Conservation (phyloP, 2,797 vertebrate species). For the Galaxias olidus region DNA sequence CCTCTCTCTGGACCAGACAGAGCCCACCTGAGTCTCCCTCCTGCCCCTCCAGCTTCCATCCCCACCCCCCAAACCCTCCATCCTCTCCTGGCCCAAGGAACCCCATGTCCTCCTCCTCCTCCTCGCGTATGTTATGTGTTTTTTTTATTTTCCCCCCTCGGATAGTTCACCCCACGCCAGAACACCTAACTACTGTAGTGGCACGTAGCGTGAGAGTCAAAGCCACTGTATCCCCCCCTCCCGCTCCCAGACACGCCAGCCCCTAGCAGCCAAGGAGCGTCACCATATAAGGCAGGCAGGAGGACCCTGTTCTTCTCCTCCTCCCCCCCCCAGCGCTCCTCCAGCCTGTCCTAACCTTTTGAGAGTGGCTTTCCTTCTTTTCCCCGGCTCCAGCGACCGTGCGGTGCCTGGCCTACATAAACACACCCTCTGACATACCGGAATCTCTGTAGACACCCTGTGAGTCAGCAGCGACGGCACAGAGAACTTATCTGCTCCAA, state of each 20-base stretch:
- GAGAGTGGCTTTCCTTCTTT: constrained; percentile 41
- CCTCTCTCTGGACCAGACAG: constrained; percentile 60
- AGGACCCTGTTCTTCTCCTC: neutral
- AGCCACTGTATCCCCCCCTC: too few relatives aligned
- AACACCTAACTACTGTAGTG: too few relatives aligned
- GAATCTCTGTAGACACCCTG: neutral
- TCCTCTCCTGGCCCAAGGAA: constrained; percentile 3
- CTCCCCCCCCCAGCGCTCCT: constrained; percentile 9
- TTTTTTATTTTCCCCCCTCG: neutral
- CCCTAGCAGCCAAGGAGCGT: neutral
- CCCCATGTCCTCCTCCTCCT: neutral
- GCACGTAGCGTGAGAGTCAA: too few relatives aligned
- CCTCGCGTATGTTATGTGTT: neutral
- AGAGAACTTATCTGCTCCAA: constrained; percentile 4
- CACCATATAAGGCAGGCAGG: constrained; percentile 5
- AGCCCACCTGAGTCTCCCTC: constrained; percentile 72
- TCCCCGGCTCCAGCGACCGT: constrained; percentile 34
- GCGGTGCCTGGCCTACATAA: constrained; percentile 32
- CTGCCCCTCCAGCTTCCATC: constrained; percentile 56
- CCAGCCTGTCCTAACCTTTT: constrained; percentile 47
- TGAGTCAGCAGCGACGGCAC: neutral
- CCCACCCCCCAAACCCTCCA: constrained; percentile 22
- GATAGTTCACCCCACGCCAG: too few relatives aligned
- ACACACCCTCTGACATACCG: neutral
- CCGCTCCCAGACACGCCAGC: neutral